Base-by-base conservation (phyloP, 64 coral and sea anemone genomes). In the Montipora capricornis region DNA sequence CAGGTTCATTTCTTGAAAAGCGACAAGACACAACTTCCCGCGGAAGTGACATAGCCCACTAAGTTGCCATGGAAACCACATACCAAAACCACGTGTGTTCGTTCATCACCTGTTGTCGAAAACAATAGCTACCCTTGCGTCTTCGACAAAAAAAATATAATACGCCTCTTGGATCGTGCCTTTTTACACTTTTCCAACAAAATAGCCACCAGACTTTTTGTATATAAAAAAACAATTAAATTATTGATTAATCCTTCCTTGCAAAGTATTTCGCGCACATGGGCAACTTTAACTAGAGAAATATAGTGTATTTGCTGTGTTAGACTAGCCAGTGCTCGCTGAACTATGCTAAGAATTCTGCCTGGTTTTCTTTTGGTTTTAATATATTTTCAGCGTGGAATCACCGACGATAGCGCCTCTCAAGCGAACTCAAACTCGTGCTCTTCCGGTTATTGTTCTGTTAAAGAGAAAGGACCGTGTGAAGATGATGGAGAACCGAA, bases 401-500 rank as follows among this genome's bases (percentile, higher is more conserved):
- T 80, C 4, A 19, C 82, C 12, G 83, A 68, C 22, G 49, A 70
- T 10, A 79, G 71, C 17, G 84, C 10, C 67, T 26, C 50, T 76
- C 78, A 49, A 12, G 80, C 60, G 4, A 73, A 11, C 12, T 26
- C 16, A 78, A 68, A 50, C 47, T 78, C 75, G 37, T 93, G 91
- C 53, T 9, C 20, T 24, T 50, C 44, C 15, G 61, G 46, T 17
- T 50, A 70, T 79, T 93, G 91, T 44, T 84, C 64, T 6, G 62
- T 77, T 74, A 55, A 77, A 57, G 75, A 93, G 17, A 74, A 78
- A 79, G 91, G 91, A 15, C 91, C 91, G 1, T 93, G 91, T 58
- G 4, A 78, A 48, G 91, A 93, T 14, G 91, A 93, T 79, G 91
- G 91, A 8, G 24, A 80, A 26, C 7, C n/a, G 57, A 93, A 71